phyloP scores from a whole-genome alignment of 2,797 vertebrate genomes.

The Nyctalus aviator region DNA sequence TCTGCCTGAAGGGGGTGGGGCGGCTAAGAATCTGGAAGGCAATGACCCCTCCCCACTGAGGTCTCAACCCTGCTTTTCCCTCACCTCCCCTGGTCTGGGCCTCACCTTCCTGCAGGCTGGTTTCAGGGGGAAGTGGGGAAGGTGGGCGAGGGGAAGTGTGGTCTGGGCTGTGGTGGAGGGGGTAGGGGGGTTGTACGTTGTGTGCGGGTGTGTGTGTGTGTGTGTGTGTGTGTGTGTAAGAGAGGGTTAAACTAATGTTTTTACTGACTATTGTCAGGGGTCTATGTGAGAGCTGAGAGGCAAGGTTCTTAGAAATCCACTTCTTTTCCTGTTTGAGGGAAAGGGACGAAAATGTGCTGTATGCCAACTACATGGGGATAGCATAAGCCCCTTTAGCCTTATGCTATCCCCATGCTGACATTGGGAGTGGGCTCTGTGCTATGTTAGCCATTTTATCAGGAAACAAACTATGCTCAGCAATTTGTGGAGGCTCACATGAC shows the following conservation, averaged over 20 bases:
- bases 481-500: background rate
- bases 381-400: background rate
- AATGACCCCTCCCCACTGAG: slow-evolving; percentile 62
- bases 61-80: slow-evolving; percentile 65
- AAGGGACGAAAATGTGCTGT: background rate
- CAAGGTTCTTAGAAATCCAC: background rate
- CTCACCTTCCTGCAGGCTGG: background rate
- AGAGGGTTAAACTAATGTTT: background rate
- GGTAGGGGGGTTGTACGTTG: no score
- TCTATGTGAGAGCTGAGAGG: background rate
- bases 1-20: slow-evolving; percentile 77
- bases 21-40: slow-evolving; percentile 69
- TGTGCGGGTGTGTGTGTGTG: background rate
- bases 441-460: background rate
- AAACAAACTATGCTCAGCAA: background rate
- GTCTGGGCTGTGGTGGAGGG: no score
- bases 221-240: no score
- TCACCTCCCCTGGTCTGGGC: slow-evolving; percentile 28
- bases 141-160: background rate
- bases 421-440: background rate
- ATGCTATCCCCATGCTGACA: background rate
- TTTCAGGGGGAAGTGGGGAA: background rate
- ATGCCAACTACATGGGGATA: background rate
- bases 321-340: background rate
- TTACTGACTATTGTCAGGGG: background rate